Base-by-base conservation (phyloP, 1,140 invertebrate species). In the Zaprionus ghesquierei region DNA sequence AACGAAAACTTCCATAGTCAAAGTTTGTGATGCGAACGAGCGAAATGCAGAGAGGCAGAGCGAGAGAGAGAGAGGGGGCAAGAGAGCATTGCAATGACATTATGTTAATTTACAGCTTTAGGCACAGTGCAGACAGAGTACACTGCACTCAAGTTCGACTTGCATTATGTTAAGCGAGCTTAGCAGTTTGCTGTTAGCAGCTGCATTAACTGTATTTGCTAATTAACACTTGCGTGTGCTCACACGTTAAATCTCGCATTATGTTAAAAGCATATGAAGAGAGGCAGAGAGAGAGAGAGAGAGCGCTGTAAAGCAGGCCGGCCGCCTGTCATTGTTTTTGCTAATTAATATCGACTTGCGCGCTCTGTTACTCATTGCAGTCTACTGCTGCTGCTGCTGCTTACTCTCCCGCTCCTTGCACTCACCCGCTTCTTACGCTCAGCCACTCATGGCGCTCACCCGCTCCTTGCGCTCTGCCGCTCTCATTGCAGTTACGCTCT, bases 1-100 rank as follows among this genome's bases (percentile, higher is more conserved):
- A 56, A 29, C n/a, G n/a, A 51, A 64, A 68, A 22, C 1, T n/a
- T 46, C 10, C 9, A 46, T 54, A 77, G 50, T 41, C 23, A 49
- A 15, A 38, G 31, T 41, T 51, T 33, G n/a, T 3, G 38, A 9
- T 51, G 58, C 41, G 29, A 3, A 8, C 5, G 41, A 22, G 18
- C 4, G 18, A 5, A 20, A 12, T 3, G 18, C 8, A 33, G 31
- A 1, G 9, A 9, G 31, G 3, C 4, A 27, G 25, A 27, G 25
- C 4, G 25, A 3, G 5, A 38, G 35, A 31, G n/a, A 35, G 35
- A 38, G 6, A 38, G 35, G 6, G 35, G 13, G 35, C n/a, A 6
- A 6, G 29, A 31, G 29, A 8, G 10, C n/a, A 38, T n/a, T 38
- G 35, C 41, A 22, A 4, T 46, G 41, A 10, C 18, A 22, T 20